Evolutionary conservation across 2,888 invertebrate species (phyloP), one percentile per base, ranked within the genome.

Genomic region (Drosophila affinis): DNA sequence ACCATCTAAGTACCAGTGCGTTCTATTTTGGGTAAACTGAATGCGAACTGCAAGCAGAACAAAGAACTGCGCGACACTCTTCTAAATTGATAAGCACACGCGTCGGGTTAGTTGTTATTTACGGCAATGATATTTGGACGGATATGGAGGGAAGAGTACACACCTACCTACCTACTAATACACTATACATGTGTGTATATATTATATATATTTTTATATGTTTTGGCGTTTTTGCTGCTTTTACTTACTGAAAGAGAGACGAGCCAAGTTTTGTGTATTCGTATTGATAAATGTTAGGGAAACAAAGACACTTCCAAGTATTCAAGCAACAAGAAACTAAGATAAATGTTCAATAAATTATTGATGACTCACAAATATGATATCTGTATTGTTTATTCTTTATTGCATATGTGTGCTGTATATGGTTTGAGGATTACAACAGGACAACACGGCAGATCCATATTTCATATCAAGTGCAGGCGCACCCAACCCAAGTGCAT

Each of bases 201-300:
- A 59, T 72, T 57, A 77, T 76, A 78, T 82, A 87, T 84, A 82
- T 87, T 87, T 83, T 83, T 85, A 78, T 83, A 75, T 75, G 79
- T 83, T 82, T 87, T 87, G 62, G 83, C 80, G 79, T 78, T 85
- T 78, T 85, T 87, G 86, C 88, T 77, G 86, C 87, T 75, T 87
- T 87, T 81, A 83, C 74, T 76, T 69, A 78, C 61, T 83, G 72
- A 75, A 24, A 63, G 51, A 56, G 52, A 55, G 47, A 52, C 56
- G 65, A 65, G 47, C 52, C 74, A 72, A 72, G 57, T 63, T 62
- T 72, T 55, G 29, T 34, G 34, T 34, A 34, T 34, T 34, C 7
- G 14, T 39, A 39, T 39, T 73, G 54, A 68, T 73, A 68, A 70
- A 73, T 78, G 76, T 72, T 72, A 68, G 61, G 57, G 55, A 67